Evolutionary conservation across 2,113 vertebrate species (phyloP).

Genomic region (Isichthys henryi): DNA sequence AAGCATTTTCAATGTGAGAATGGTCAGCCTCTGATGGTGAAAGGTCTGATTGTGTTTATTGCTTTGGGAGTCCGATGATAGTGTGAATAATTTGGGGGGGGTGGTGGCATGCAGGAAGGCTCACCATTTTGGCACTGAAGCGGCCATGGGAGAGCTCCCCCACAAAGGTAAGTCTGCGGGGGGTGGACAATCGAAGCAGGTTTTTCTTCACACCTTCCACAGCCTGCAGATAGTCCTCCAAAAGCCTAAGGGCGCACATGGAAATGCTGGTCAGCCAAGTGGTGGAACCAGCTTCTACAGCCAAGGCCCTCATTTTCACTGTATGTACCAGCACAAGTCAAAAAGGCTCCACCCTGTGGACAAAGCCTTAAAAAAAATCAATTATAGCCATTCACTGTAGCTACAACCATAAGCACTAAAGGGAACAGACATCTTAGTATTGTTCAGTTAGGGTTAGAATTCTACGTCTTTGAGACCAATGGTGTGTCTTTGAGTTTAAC

Average conservation of each 20-base stretch:
- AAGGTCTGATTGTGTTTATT: not conserved
- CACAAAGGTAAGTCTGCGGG: constrained; percentile 73
- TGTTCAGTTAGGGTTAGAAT: not conserved
- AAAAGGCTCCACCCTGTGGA: not conserved
- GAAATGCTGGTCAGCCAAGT: not conserved
- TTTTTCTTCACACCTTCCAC: constrained; percentile 82
- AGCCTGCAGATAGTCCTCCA: constrained; percentile 86
- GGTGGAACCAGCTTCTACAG: not conserved
- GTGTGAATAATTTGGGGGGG: not conserved
- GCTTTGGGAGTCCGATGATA: not conserved
- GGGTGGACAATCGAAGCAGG: constrained; percentile 70
- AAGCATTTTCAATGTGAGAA: not conserved
- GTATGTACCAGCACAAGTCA: not conserved
- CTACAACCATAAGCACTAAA: not conserved
- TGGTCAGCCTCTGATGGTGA: not conserved
- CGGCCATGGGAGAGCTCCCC: constrained; percentile 85
- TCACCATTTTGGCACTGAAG: constrained; percentile 95
- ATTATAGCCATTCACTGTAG: not conserved
- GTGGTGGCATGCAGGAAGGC: not conserved
- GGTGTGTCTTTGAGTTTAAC: not conserved
- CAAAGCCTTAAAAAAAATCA: not conserved
- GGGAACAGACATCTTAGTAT: not conserved
- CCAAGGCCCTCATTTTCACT: not conserved
- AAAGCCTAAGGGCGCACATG: constrained; percentile 49
- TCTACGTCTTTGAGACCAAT: not conserved